Conservation (phyloP, 1,140 invertebrate genomes). For the Reticulitermes speratus region DNA sequence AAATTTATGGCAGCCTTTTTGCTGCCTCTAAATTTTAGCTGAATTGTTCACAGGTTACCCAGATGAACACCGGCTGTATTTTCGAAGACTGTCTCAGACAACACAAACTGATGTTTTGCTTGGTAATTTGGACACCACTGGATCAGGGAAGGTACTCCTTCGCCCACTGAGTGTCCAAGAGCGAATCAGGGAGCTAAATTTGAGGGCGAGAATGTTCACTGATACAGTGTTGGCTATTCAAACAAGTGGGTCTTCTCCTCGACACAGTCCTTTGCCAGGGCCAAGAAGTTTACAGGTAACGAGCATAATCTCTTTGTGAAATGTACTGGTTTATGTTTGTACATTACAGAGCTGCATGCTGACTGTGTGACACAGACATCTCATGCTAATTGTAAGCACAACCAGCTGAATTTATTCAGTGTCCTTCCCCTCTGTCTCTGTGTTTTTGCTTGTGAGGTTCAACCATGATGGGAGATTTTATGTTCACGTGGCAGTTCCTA, state of each 20-base stretch:
- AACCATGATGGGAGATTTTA: too few relatives aligned
- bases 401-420: too few relatives aligned
- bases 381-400: too few relatives aligned
- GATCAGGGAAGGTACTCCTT: conserved; percentile 45
- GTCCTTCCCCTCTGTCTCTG: too few relatives aligned
- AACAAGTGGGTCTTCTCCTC: conserved; percentile 40
- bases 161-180: conserved; percentile 53
- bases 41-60: conserved; percentile 41
- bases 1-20: too few relatives aligned
- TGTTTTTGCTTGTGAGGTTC: too few relatives aligned
- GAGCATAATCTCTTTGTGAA: not conserved
- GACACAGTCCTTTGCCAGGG: conserved; percentile 43
- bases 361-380: too few relatives aligned
- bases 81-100: conserved; percentile 53
- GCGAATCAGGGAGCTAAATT: conserved; percentile 54
- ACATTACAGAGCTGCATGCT: too few relatives aligned
- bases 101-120: conserved; percentile 54
- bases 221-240: conserved; percentile 54
- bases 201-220: conserved; percentile 54
- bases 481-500: too few relatives aligned
- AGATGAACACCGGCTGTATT: conserved; percentile 48
- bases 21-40: not conserved
- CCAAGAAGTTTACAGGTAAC: conserved; percentile 50
- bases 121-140: conserved; percentile 49
- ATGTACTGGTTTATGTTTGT: too few relatives aligned